These are phyloP conservation scores for Zeuzera pyrina DNA, from an alignment of 2,888 invertebrate genomes.

Conservation along the genomic window DNA sequence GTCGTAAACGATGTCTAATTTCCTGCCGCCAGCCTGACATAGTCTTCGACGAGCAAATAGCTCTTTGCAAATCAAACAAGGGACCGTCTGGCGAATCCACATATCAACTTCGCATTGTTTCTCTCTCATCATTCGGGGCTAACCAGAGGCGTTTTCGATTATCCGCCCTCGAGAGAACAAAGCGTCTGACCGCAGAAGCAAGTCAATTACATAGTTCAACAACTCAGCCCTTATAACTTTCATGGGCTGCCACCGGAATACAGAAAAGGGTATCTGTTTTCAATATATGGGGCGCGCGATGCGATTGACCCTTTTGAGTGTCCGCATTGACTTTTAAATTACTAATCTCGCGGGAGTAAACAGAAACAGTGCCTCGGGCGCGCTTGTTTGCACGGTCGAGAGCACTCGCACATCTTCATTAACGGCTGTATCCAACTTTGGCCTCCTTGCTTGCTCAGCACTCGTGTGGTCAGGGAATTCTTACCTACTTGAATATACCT, in stretches of 20 bases:
- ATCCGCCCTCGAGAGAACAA: conserved; percentile 66
- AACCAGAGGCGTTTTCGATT: conserved; percentile 72
- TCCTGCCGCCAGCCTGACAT: conserved; percentile 44
- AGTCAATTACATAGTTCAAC: conserved; percentile 74
- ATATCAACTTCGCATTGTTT: conserved; percentile 71
- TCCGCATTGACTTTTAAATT: conserved; percentile 74
- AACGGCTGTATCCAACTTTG: conserved; percentile 28
- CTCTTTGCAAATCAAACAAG: conserved; percentile 71
- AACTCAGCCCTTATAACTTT: conserved; percentile 73
- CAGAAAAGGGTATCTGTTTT: conserved; percentile 72
- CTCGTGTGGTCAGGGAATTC: conserved; percentile 30
- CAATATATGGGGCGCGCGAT: conserved; percentile 60
- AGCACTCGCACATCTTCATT: conserved; percentile 69
- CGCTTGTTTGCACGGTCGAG: conserved; percentile 63
- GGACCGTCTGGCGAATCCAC: conserved; percentile 63
- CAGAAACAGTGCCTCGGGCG: conserved; percentile 53
- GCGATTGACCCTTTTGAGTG: conserved; percentile 72
- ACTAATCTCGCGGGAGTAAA: conserved; percentile 69
- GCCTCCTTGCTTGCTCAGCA: conserved; percentile 54
- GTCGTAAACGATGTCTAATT: conserved; percentile 48
- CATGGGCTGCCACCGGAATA: conserved; percentile 68
- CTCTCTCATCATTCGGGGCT: conserved; percentile 60
- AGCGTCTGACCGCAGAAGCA: conserved; percentile 68
- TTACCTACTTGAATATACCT: conserved; percentile 4
- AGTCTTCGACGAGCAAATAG: conserved; percentile 62